Conservation (phyloP, 2,888 invertebrate genomes). For the Luperina nickerlii region DNA sequence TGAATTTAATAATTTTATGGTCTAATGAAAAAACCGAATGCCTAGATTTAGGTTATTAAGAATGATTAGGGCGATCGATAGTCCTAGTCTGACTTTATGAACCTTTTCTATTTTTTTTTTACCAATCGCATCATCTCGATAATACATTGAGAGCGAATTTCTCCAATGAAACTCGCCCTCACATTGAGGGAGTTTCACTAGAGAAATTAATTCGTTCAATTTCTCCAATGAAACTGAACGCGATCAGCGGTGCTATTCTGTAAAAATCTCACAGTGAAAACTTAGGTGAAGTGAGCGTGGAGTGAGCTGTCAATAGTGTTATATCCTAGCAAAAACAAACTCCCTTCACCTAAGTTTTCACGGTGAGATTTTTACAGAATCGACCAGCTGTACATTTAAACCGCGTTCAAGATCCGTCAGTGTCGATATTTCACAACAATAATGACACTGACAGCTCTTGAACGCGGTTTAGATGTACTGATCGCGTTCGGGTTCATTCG, state of each 20-base stretch:
- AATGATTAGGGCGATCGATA: slow-evolving; percentile 14
- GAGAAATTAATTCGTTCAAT: too few species aligned
- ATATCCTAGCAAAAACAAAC: too few species aligned
- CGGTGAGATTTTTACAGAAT: too few species aligned
- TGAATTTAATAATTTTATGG: not conserved
- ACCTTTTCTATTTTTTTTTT: not conserved
- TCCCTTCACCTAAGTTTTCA: too few species aligned
- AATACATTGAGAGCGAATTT: not conserved
- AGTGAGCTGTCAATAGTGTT: too few species aligned
- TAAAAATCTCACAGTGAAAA: too few species aligned
- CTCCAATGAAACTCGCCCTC: too few species aligned
- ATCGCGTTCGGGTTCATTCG: not conserved
- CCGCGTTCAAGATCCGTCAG: not conserved
- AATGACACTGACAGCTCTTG: not conserved
- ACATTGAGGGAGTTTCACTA: too few species aligned
- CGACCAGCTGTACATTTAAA: not conserved
- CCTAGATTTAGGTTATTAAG: slow-evolving; percentile 8
- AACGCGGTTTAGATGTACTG: not conserved
- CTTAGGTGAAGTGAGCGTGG: too few species aligned
- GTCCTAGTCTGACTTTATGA: not conserved
- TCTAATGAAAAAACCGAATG: not conserved
- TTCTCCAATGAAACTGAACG: too few species aligned
- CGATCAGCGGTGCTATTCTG: not conserved
- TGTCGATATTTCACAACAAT: too few species aligned
- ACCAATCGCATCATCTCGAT: not conserved